A percentile compares a stretch with the other conserved stretches of the same genome.
These are phyloP conservation scores for Heliothis peltigera DNA, from an alignment of 2,888 invertebrate species.

Conservation along the genomic window DNA sequence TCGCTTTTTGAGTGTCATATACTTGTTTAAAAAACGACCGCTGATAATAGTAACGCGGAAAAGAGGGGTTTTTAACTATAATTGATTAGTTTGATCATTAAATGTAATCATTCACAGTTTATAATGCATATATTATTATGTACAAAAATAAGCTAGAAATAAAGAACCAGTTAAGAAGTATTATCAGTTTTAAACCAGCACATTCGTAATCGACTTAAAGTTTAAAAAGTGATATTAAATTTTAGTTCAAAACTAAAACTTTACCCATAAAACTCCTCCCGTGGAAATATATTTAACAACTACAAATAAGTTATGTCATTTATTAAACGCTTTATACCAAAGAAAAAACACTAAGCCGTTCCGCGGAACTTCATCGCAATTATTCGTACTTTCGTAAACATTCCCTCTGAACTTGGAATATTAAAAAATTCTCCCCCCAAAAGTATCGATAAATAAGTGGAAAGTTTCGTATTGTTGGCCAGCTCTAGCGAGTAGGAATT, in stretches of 20 bases:
- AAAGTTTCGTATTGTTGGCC: slow-evolving; percentile 31
- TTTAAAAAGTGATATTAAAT: slow-evolving; percentile 44
- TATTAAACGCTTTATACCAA: slow-evolving; percentile 30
- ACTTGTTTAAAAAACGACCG: too few species aligned
- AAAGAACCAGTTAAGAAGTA: slow-evolving; percentile 21
- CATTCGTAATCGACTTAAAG: slow-evolving; percentile 33
- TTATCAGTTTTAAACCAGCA: slow-evolving; percentile 20
- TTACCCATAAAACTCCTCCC: slow-evolving; percentile 33
- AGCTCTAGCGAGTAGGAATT: slow-evolving; percentile 50
- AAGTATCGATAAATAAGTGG: slow-evolving; percentile 55
- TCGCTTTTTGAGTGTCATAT: not conserved
- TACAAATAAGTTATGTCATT: slow-evolving; percentile 50
- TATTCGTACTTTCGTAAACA: slow-evolving; percentile 40
- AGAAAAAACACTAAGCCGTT: slow-evolving; percentile 23
- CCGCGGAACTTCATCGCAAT: slow-evolving; percentile 31
- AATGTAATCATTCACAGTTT: too few species aligned
- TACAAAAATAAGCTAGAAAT: slow-evolving; percentile 13
- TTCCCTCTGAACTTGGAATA: slow-evolving; percentile 47
- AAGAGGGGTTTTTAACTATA: too few species aligned
- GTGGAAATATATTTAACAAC: slow-evolving; percentile 39
- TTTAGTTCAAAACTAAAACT: slow-evolving; percentile 42
- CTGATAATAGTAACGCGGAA: too few species aligned
- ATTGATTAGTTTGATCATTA: too few species aligned
- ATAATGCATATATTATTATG: too few species aligned
- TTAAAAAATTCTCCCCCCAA: slow-evolving; percentile 37